Percentiles rank a stretch among this genome's conserved stretches.
Conservation (phyloP, 2,113 vertebrate genomes). For the Oncorhynchus mykiss region DNA sequence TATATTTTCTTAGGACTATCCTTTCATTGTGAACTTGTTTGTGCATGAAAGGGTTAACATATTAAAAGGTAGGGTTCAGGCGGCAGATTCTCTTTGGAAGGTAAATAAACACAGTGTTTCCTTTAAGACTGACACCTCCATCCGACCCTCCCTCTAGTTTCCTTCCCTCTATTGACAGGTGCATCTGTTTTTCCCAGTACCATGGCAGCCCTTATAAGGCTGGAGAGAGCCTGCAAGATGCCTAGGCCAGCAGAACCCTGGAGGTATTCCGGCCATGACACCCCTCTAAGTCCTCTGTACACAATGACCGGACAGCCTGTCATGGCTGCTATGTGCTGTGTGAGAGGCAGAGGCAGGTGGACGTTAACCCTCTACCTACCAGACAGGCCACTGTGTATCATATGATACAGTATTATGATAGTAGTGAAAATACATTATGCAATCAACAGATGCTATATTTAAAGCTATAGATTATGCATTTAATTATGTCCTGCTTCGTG, state of each 20-base stretch:
- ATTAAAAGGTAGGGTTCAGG: constrained; percentile 28
- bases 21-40: constrained; percentile 13
- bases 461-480: no score
- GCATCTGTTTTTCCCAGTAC: constrained; percentile 63
- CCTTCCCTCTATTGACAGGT: constrained; percentile 73
- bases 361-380: constrained; percentile 56
- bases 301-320: constrained; percentile 66
- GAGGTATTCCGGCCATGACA: constrained; percentile 65
- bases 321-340: constrained; percentile 56
- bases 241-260: constrained; percentile 63
- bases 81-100: constrained; percentile 48
- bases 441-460: not conserved
- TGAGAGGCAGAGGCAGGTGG: constrained; percentile 71
- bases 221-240: constrained; percentile 59
- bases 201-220: constrained; percentile 65
- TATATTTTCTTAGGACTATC: constrained; percentile 8
- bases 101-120: constrained; percentile 60
- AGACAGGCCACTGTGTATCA: constrained; percentile 18
- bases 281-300: constrained; percentile 64
- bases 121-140: constrained; percentile 53
- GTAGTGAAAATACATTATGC: constrained; percentile 1
- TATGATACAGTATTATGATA: not conserved
- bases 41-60: constrained; percentile 33
- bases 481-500: not conserved
- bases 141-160: constrained; percentile 52